Percentiles rank a stretch among this genome's conserved stretches.
Evolutionary conservation across 2,888 invertebrate species (phyloP).

Genomic region (Tuta absoluta): DNA sequence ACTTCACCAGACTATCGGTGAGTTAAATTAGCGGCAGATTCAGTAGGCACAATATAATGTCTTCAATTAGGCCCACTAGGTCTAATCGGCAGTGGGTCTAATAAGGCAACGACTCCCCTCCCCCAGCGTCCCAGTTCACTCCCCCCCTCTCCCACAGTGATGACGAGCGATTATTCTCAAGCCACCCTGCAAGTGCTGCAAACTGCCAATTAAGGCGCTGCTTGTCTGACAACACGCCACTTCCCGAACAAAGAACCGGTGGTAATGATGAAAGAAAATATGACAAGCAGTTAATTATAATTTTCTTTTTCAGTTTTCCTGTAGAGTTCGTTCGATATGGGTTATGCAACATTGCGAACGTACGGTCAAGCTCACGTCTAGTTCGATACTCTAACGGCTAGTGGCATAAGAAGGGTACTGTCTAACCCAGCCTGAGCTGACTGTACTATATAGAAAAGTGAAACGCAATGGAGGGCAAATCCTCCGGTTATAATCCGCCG

Average conservation of each 20-base stretch:
- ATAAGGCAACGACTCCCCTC: background rate
- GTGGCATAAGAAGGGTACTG: too few species aligned
- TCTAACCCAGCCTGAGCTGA: too few species aligned
- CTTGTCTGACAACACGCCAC: slow-evolving; percentile 21
- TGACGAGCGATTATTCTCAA: slow-evolving; percentile 35
- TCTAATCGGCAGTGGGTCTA: too few species aligned
- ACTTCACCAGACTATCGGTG: too few species aligned
- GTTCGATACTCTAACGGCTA: too few species aligned
- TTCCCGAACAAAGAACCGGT: slow-evolving; percentile 12
- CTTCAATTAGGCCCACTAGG: too few species aligned
- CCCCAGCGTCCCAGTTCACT: background rate
- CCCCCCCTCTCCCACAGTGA: slow-evolving; percentile 23
- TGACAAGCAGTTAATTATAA: background rate
- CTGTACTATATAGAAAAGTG: too few species aligned
- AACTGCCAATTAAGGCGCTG: slow-evolving; percentile 27
- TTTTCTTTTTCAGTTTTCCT: background rate
- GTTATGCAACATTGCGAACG: too few species aligned
- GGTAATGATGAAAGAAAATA: background rate
- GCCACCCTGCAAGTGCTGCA: slow-evolving; percentile 19
- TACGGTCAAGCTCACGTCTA: too few species aligned
- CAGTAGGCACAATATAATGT: too few species aligned
- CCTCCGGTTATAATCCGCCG: slow-evolving; percentile 30
- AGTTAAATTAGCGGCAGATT: too few species aligned
- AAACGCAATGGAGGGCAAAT: slow-evolving; percentile 26
- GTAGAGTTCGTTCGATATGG: background rate